phyloP scores from a whole-genome alignment of 37 sponge, comb jelly and placozoan species.

The Halichondria panicea region DNA sequence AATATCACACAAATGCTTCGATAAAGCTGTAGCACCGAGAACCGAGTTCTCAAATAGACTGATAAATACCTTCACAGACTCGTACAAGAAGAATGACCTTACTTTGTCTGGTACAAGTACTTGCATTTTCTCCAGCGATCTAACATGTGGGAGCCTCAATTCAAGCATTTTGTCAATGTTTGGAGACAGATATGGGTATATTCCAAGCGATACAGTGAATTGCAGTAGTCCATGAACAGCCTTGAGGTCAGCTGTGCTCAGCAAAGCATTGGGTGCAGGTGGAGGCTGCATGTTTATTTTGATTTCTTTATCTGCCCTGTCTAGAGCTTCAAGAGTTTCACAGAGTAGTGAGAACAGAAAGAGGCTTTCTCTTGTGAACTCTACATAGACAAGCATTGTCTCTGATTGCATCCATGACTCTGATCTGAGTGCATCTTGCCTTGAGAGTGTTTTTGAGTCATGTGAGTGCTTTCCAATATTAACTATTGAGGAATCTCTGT shows the following conservation, averaged over 20 bases:
- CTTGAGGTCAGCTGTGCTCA: slow-evolving; percentile 58
- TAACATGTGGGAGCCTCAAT: slow-evolving; percentile 19
- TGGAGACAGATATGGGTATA: slow-evolving; percentile 61
- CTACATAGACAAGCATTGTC: no score
- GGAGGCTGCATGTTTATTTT: not conserved
- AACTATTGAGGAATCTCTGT: no score
- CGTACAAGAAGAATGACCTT: slow-evolving; percentile 10
- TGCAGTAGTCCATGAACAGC: slow-evolving; percentile 35
- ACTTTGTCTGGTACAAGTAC: not conserved
- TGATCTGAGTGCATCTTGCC: no score
- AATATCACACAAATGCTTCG: slow-evolving; percentile 46
- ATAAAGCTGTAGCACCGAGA: slow-evolving; percentile 19
- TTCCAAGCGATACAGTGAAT: slow-evolving; percentile 63
- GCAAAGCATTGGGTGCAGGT: slow-evolving; percentile 35
- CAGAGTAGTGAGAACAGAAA: slow-evolving; percentile 13
- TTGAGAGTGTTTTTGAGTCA: no score
- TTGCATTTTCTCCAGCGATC: not conserved
- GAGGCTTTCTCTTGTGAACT: slow-evolving; percentile 8
- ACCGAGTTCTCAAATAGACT: not conserved
- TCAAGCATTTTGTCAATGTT: slow-evolving; percentile 51
- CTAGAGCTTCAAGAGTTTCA: not conserved
- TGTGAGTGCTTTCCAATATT: no score
- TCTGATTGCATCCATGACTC: no score
- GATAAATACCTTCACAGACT: slow-evolving; percentile 2
- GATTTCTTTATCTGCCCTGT: not conserved